Conservation (phyloP, 2,888 invertebrate genomes). For the Drosophila mettleri region DNA sequence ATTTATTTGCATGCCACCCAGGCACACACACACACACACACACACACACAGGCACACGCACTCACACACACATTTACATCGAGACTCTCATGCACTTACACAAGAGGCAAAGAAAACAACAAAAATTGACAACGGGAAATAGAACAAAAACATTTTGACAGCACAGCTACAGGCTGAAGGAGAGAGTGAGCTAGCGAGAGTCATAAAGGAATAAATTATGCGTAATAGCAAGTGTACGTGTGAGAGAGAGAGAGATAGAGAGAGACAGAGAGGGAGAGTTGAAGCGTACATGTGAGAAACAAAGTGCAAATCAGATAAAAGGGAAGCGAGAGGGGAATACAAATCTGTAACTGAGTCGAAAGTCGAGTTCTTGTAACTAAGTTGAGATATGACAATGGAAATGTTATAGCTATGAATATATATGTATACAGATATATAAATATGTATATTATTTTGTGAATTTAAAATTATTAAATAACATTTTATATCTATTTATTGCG, state of each 20-base stretch:
- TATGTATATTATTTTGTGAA: too few relatives aligned
- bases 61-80: neutral
- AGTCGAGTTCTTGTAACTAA: too few relatives aligned
- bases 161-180: neutral
- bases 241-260: neutral
- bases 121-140: constrained; percentile 29
- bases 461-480: too few relatives aligned
- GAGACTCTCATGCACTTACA: neutral
- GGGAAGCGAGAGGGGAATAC: neutral
- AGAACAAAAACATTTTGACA: constrained; percentile 35
- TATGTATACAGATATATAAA: too few relatives aligned
- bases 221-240: neutral
- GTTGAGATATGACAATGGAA: too few relatives aligned
- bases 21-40: neutral
- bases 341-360: neutral
- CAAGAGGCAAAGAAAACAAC: constrained; percentile 9
- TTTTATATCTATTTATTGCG: too few relatives aligned
- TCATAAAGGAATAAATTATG: constrained; percentile 5
- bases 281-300: neutral
- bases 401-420: neutral
- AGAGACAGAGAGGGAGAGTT: neutral
- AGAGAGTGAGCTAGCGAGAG: neutral
- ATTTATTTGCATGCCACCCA: constrained; percentile 38
- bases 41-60: neutral
- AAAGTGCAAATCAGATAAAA: constrained; percentile 1